Percentiles rank a stretch among this genome's conserved stretches.
phyloP scores from a whole-genome alignment of 2,113 vertebrate species.

The Macaca nemestrina region DNA sequence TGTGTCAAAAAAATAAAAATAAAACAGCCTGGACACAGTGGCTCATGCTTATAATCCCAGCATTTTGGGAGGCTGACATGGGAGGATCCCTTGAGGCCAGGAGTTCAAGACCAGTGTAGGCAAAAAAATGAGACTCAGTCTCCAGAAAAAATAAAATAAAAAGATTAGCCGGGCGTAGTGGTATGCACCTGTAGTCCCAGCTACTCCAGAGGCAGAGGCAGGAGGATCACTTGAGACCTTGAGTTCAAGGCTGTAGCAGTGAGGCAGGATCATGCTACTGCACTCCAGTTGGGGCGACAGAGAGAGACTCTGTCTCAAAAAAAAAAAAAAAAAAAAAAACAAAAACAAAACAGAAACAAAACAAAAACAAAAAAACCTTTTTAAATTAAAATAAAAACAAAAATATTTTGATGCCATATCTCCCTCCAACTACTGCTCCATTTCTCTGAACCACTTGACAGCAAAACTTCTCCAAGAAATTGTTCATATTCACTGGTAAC shows the following conservation, averaged over 20 bases:
- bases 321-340: neutral
- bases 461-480: neutral
- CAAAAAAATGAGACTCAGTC: too few species aligned
- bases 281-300: neutral
- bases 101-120: too few species aligned
- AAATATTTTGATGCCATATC: neutral
- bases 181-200: neutral
- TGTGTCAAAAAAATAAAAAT: too few species aligned
- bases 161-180: fast-evolving
- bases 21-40: too few species aligned
- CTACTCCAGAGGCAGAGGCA: neutral
- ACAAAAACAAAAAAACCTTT: neutral
- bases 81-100: too few species aligned
- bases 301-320: neutral
- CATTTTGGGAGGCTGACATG: too few species aligned
- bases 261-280: neutral
- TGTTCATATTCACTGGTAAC: neutral
- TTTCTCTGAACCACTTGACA: neutral
- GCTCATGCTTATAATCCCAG: too few species aligned
- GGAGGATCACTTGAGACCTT: neutral
- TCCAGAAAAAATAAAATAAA: too few species aligned
- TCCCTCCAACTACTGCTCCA: neutral
- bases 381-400: neutral
- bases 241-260: neutral
- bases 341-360: too few species aligned